A percentile compares a stretch with the other conserved stretches of the same genome.
Conservation (phyloP, 2,113 vertebrate genomes). For the Plecturocebus donacophilus region DNA sequence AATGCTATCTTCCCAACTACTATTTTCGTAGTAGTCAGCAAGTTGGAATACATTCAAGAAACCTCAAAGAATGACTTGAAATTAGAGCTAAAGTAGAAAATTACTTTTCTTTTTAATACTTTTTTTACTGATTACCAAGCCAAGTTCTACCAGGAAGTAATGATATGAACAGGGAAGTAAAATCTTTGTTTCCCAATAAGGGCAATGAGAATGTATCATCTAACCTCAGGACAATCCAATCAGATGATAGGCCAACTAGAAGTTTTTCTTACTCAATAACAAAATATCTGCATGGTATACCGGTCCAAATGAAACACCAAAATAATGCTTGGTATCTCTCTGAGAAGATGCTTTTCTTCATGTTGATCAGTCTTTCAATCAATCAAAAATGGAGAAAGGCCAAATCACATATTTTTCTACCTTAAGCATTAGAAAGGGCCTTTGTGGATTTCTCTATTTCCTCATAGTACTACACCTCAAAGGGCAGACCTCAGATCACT, state of each 20-base stretch:
- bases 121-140: not conserved
- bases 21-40: not conserved
- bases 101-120: not conserved
- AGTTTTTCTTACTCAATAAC: not conserved
- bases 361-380: not conserved
- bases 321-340: not conserved
- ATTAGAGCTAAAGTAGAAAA: not conserved
- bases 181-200: not conserved
- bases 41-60: not conserved
- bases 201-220: not conserved
- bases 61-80: not conserved
- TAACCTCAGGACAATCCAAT: not conserved
- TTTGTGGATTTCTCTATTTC: not conserved
- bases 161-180: not conserved
- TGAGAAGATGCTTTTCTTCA: not conserved
- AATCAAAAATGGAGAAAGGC: not conserved
- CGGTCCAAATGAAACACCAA: not conserved
- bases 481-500: not conserved
- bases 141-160: not conserved
- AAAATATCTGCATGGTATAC: not conserved
- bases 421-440: not conserved
- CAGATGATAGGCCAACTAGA: not conserved
- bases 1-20: not conserved
- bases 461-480: not conserved
- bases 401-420: not conserved